A percentile compares a stretch with the other conserved stretches of the same genome.
phyloP scores from a whole-genome alignment of 2,797 vertebrate genomes.

The Protonibea diacanthus region DNA sequence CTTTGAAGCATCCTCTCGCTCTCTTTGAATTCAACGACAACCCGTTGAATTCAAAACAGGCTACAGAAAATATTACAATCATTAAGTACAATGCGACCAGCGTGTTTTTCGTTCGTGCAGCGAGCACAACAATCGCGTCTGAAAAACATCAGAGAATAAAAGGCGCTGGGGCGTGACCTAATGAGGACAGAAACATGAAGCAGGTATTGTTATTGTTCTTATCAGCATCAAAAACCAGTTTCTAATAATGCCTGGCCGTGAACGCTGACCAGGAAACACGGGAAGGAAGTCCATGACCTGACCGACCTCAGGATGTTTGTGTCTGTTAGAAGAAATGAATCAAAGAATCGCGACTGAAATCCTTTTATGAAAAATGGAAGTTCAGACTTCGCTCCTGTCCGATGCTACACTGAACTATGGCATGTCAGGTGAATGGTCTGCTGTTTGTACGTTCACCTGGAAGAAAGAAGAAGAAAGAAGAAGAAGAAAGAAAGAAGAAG shows the following conservation, averaged over 20 bases:
- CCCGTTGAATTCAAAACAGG: constrained; percentile 52
- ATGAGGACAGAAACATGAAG: constrained; percentile 61
- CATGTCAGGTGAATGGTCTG: too few relatives aligned
- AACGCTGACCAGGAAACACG: neutral
- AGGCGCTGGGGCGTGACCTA: constrained; percentile 62
- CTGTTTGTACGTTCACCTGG: too few relatives aligned
- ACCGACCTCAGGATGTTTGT: neutral
- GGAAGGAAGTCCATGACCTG: neutral
- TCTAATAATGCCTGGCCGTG: neutral
- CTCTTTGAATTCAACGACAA: constrained; percentile 61
- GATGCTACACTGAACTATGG: too few relatives aligned
- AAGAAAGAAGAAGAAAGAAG: too few relatives aligned
- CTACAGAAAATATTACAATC: constrained; percentile 52
- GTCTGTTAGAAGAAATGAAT: neutral
- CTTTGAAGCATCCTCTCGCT: constrained; percentile 63
- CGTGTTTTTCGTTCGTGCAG: constrained; percentile 61
- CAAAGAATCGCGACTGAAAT: too few relatives aligned
- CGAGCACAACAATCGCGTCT: constrained; percentile 47
- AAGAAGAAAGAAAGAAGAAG: too few relatives aligned
- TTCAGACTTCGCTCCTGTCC: too few relatives aligned
- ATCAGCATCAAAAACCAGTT: constrained; percentile 29
- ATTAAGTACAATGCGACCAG: constrained; percentile 63
- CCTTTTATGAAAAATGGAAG: too few relatives aligned
- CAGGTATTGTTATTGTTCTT: constrained; percentile 14
- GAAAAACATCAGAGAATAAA: constrained; percentile 66